Conservation (phyloP, 2,888 invertebrate species). For the Gnatocerus cornutus region DNA sequence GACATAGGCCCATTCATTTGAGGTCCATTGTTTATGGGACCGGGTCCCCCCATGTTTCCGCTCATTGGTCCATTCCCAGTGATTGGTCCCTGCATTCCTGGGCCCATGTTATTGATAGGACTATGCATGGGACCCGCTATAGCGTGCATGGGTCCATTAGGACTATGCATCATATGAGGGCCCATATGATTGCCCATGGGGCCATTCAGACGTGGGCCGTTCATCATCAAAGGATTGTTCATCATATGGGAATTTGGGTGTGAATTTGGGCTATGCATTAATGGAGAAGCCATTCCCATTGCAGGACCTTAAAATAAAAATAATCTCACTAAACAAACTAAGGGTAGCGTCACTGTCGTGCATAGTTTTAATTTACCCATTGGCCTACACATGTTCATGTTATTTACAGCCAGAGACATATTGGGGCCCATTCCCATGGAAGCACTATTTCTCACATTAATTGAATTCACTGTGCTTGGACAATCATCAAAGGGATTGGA, state of each 20-base stretch:
- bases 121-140: conserved; percentile 73
- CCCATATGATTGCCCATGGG: conserved; percentile 67
- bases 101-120: conserved; percentile 80
- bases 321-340: not conserved
- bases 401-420: conserved; percentile 77
- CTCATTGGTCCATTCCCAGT: conserved; percentile 75
- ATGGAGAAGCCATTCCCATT: conserved; percentile 68
- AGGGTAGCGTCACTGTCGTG: too few relatives aligned
- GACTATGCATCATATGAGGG: conserved; percentile 75
- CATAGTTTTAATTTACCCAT: conserved; percentile 70
- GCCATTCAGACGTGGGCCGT: conserved; percentile 69
- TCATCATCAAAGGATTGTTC: conserved; percentile 71
- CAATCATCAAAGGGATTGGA: conserved; percentile 97
- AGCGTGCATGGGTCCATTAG: conserved; percentile 76
- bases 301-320: conserved; percentile 52
- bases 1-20: conserved; percentile 61
- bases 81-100: conserved; percentile 77
- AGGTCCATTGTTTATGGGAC: conserved; percentile 61
- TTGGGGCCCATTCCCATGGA: conserved; percentile 67
- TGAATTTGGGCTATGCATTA: conserved; percentile 70
- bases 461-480: conserved; percentile 73
- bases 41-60: conserved; percentile 75
- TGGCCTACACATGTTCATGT: conserved; percentile 76
- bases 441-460: conserved; percentile 64
- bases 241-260: conserved; percentile 65